Evolutionary conservation across 2,797 vertebrate genomes (phyloP).

Genomic region (Buceros bicornis): DNA sequence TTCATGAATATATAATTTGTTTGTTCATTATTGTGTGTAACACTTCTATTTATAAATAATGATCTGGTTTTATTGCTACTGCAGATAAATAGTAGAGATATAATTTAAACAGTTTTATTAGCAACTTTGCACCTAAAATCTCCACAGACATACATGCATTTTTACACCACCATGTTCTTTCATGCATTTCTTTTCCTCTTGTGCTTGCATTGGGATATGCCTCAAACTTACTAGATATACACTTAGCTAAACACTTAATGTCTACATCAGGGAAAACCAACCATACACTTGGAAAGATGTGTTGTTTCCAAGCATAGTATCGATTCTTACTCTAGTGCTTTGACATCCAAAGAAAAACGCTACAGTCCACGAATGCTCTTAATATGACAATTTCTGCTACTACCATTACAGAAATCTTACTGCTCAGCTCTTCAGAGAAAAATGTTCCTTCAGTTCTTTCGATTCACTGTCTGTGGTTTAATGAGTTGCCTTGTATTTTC

Average conservation of each 20-base stretch:
- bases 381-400: not conserved
- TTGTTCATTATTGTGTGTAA: constrained; percentile 20
- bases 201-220: not conserved
- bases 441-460: not conserved
- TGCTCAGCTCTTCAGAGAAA: not conserved
- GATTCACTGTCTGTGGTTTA: not conserved
- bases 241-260: not conserved
- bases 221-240: not conserved
- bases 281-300: not conserved
- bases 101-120: constrained; percentile 40
- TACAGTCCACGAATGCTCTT: not conserved
- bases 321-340: not conserved
- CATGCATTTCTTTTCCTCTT: not conserved
- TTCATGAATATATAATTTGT: constrained; percentile 53
- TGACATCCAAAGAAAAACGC: not conserved
- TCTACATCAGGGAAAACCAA: not conserved
- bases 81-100: constrained; percentile 26
- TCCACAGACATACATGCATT: not conserved
- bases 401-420: not conserved
- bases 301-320: not conserved
- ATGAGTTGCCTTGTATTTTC: not conserved
- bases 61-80: not conserved
- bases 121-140: not conserved
- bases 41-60: constrained; percentile 42
- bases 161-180: not conserved